Percentiles rank a stretch among this genome's conserved stretches.
phyloP scores from a whole-genome alignment of 1,140 invertebrate genomes.

The Drosophila pseudoananassae region DNA sequence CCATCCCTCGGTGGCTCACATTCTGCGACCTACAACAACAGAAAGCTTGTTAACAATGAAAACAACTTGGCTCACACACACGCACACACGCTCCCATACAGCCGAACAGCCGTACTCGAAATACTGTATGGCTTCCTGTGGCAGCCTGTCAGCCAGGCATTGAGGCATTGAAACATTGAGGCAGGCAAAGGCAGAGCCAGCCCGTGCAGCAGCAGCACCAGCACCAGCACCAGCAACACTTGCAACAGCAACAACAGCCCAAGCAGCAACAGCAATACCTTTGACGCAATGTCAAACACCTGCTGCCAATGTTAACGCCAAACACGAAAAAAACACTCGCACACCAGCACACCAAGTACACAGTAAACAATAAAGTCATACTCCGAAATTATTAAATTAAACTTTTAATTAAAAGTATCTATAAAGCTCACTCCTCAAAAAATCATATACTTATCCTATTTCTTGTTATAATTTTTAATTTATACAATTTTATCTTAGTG shows the following conservation, averaged over 20 bases:
- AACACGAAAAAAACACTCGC: conserved; percentile 72
- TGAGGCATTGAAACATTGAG: conserved; percentile 41
- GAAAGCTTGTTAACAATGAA: conserved; percentile 80
- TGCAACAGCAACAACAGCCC: conserved; percentile 33
- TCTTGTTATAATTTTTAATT: neutral
- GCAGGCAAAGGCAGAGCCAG: conserved; percentile 52
- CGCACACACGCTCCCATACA: conserved; percentile 28
- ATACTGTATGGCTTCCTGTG: conserved; percentile 82
- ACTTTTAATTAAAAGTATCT: neutral
- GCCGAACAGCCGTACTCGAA: conserved; percentile 14
- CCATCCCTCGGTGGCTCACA: conserved; percentile 19
- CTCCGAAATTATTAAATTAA: no score
- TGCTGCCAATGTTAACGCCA: conserved; percentile 81
- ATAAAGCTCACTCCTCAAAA: neutral
- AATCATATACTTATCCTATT: neutral
- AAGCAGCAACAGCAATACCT: conserved; percentile 63
- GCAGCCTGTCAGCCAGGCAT: conserved; percentile 74
- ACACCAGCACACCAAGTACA: conserved; percentile 44
- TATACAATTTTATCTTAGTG: neutral
- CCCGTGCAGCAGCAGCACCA: conserved; percentile 32
- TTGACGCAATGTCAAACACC: conserved; percentile 82
- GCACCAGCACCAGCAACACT: conserved; percentile 23
- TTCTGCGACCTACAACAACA: conserved; percentile 75
- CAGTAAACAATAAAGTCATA: neutral
- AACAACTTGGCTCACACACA: conserved; percentile 68